Conservation (phyloP, 2,888 invertebrate species). For the Eupithecia subfuscata region DNA sequence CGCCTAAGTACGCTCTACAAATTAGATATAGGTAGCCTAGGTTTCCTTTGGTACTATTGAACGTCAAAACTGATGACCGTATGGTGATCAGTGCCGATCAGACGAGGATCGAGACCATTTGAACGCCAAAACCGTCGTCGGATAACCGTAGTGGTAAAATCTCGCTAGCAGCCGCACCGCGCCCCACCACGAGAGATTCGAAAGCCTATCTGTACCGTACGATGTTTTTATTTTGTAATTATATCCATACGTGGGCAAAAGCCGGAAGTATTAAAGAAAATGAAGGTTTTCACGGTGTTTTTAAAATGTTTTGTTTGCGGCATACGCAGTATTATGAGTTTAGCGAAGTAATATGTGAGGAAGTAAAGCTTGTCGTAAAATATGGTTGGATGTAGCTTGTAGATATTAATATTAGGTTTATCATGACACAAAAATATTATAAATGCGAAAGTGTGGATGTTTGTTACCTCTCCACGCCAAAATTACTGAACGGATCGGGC, state of each 20-base stretch:
- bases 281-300: constrained; percentile 1
- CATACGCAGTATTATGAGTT: background rate
- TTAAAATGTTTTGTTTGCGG: background rate
- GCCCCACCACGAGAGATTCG: constrained; percentile 6
- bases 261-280: constrained; percentile 13
- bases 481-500: too few relatives aligned
- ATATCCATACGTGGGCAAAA: constrained; percentile 8
- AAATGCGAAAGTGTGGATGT: too few relatives aligned
- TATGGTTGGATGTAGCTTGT: background rate
- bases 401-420: background rate
- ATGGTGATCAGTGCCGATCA: too few relatives aligned
- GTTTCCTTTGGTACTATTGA: background rate
- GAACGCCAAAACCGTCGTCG: background rate
- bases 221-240: constrained; percentile 19
- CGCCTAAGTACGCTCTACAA: background rate
- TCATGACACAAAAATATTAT: too few relatives aligned
- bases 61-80: background rate
- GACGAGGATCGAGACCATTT: too few relatives aligned
- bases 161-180: background rate
- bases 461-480: too few relatives aligned
- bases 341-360: background rate
- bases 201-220: background rate
- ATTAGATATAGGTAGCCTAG: background rate
- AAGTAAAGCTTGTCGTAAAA: background rate
- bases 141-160: background rate